phyloP scores from a whole-genome alignment of 2,113 vertebrate species.

The Clupea harengus region DNA sequence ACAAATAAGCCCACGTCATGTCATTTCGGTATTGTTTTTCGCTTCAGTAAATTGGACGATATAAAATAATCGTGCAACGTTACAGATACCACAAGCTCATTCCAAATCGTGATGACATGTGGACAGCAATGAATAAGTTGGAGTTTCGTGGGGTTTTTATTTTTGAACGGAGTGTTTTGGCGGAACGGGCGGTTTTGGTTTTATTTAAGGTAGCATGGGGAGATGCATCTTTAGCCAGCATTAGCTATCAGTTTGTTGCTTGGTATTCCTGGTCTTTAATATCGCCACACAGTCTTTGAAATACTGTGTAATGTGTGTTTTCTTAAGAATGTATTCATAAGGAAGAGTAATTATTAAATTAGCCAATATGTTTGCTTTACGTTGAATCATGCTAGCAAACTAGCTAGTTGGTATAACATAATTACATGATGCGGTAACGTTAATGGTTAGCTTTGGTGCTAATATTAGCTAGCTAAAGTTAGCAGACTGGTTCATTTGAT shows the following conservation, averaged over 20 bases:
- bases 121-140: constrained; percentile 49
- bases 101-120: constrained; percentile 35
- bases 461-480: constrained; percentile 57
- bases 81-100: constrained; percentile 32
- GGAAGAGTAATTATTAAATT: background rate
- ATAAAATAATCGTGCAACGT: constrained; percentile 45
- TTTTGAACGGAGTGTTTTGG: constrained; percentile 80
- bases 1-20: constrained; percentile 63
- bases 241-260: background rate
- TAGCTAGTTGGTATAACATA: background rate
- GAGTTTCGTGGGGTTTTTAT: constrained; percentile 68
- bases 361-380: background rate
- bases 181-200: constrained; percentile 75
- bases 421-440: background rate
- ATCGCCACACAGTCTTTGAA: background rate
- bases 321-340: background rate
- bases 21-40: constrained; percentile 45
- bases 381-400: constrained; percentile 19
- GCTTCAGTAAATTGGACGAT: constrained; percentile 38
- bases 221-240: constrained; percentile 54
- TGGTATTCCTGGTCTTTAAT: background rate
- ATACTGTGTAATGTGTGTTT: background rate
- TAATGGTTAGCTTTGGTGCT: constrained; percentile 3
- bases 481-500: constrained; percentile 50
- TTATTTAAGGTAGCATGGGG: constrained; percentile 83